phyloP scores from a whole-genome alignment of 2,113 vertebrate species.

The Rhea pennata region DNA sequence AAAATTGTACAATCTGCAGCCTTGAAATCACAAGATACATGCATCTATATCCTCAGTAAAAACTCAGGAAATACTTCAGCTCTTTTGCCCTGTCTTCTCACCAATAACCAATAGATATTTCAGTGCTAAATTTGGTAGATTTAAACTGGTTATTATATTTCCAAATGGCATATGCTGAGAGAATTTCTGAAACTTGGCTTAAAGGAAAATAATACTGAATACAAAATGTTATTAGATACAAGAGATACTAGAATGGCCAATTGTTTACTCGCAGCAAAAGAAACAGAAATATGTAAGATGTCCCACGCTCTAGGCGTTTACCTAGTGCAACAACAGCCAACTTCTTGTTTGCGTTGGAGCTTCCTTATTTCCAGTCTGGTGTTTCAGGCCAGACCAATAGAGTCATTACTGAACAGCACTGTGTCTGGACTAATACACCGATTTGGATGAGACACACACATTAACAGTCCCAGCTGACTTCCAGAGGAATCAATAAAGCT shows the following conservation, averaged over 20 bases:
- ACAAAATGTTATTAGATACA: neutral
- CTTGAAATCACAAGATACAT: neutral
- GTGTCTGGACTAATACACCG: fast-evolving
- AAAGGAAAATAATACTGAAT: neutral
- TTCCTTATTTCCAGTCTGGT: neutral
- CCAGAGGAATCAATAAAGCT: neutral
- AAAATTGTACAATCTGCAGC: neutral
- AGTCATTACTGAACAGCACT: neutral
- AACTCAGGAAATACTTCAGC: neutral
- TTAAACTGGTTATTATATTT: neutral
- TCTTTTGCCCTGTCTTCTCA: neutral
- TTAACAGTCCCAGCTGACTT: neutral
- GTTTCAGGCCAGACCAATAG: neutral
- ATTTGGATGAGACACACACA: neutral
- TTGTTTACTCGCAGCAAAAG: neutral
- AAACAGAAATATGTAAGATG: neutral
- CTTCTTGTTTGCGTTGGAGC: neutral
- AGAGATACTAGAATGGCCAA: neutral
- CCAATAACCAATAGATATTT: neutral
- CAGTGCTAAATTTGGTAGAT: neutral
- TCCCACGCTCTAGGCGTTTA: neutral
- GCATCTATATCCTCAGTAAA: neutral
- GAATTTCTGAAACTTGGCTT: neutral
- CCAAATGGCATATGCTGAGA: neutral
- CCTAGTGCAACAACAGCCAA: neutral